Base-by-base conservation (phyloP, 2,888 invertebrate species). In the Zygaena filipendulae region DNA sequence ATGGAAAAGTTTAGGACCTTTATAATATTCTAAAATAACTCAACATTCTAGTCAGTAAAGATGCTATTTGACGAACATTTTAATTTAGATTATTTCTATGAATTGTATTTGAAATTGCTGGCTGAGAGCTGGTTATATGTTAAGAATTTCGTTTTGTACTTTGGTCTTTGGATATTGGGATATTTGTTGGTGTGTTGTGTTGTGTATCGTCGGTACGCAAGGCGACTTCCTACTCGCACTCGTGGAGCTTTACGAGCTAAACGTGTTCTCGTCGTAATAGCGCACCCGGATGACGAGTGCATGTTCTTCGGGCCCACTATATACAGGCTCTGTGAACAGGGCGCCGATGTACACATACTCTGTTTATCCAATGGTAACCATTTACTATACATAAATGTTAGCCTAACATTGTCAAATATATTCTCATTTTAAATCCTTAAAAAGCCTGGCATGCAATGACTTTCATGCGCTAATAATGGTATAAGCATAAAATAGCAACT, bases 241-340 rank as follows among this genome's bases (percentile, higher is more conserved):
- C 69, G 74, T 16, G 81, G 79, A 13, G 70, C 83, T 8, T 64
- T 81, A 19, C 60, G 79, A 21, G 74, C 82, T 2, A 75, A 72
- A 37, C 74, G 91, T 43, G 84, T 94, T 22, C 69, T 97, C 14
- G 61, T 98, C 28, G 87, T 97, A 2, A 91, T 87, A 22, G 96
- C 98, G 11, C 99, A 99, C 79, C 98, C 98, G 9, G 98, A 99
- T 66, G 98, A 99, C 62, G 98, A 99, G 63, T 94, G 94, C 47
- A 97, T 99, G 98, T 99, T 99, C 67, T 99, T 99, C 64, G 94
- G 95, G 1, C 99, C 99, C 10, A 85, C 91, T 21, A 86, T 95
- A 38, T 82, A 90, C 38, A 82, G 88, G 55, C 69, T 92, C 34
- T 84, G 83, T 42, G 81, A 85, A 24, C 80, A 84, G 40, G 82